Evolutionary conservation across 2,797 vertebrate genomes (phyloP), one percentile per base, ranked within the genome.

Genomic region (Amphiprion clarkii): DNA sequence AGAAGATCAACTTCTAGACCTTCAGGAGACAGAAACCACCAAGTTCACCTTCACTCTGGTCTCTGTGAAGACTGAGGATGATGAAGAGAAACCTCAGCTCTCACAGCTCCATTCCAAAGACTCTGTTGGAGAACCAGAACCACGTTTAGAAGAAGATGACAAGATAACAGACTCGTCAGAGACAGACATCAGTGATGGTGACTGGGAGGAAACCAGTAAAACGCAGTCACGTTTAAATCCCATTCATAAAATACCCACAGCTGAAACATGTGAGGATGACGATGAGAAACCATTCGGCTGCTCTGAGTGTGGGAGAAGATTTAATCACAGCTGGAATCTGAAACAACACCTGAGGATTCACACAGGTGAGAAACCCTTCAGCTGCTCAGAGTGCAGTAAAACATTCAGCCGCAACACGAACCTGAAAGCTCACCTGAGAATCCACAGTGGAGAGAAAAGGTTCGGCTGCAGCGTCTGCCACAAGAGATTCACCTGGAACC

Each of bases 21-120:
- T 39, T 2, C 33, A 33, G 33, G 11, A 39, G 36, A 2, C 36
- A 39, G 36, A 39, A 39, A 11, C 11, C 36, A 0, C 7, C 10
- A 19, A 46, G 25, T 14, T 56, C 13, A 14, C 8, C 19, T 67
- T 3, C 0, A 55, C 0, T n/a, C 3, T 27, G 23, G 13, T 54
- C 19, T 0, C 19, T 33, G 19, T 39, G 11, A 39, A 39, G 36
- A 39, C 36, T 39, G 36, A 39, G 10, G 36, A 39, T 39, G 36
- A 39, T 56, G 65, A 67, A 67, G 39, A 46, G 52, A 67, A 56
- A 44, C 51, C 64, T 29, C 52, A 67, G 52, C 1, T 46, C 29
- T 36, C 64, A 21, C 52, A 67, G 52, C 1, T 46, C 29, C 0
- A 31, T 67, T 27, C 16, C 52, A 56, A 12, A 21, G 52, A 46